Evolutionary conservation across 53 echinoderm and acorn worm genomes (phyloP).

Genomic region (Echinometra lucunter): DNA sequence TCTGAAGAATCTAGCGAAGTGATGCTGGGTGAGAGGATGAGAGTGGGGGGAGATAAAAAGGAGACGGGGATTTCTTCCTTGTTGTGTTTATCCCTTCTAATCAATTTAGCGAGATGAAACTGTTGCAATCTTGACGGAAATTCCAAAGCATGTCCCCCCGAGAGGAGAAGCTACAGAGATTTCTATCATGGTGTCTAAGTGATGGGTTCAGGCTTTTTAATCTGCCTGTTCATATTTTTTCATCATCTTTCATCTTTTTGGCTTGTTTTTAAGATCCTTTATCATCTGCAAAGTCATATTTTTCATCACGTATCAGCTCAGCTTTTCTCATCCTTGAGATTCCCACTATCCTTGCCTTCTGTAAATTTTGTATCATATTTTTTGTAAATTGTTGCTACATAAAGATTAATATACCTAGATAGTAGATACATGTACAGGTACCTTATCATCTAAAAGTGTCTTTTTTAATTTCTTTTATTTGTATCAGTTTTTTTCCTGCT

Average conservation of each 20-base stretch:
- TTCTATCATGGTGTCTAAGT: slow-evolving; percentile 64
- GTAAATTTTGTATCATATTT: not conserved
- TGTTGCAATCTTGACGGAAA: slow-evolving; percentile 51
- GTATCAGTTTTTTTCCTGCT: not conserved
- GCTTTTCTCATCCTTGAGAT: not conserved
- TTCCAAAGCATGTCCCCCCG: not conserved
- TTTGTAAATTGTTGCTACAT: not conserved
- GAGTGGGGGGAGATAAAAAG: not conserved
- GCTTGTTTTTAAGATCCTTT: not conserved
- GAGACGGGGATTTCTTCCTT: slow-evolving; percentile 12
- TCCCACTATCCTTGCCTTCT: not conserved
- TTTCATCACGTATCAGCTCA: too few relatives aligned
- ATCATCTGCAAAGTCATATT: too few relatives aligned
- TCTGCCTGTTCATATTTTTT: not conserved
- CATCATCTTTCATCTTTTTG: not conserved
- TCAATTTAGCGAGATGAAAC: slow-evolving; percentile 60
- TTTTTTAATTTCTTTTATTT: too few relatives aligned
- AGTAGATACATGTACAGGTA: not conserved
- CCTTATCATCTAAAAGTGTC: too few relatives aligned
- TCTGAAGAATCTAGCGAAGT: not conserved
- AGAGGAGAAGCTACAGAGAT: slow-evolving; percentile 43
- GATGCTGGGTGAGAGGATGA: not conserved
- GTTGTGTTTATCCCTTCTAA: slow-evolving; percentile 43
- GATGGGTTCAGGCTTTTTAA: not conserved
- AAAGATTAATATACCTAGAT: not conserved